Base-by-base conservation (phyloP, 2,113 vertebrate species). In the Fukomys damarensis region DNA sequence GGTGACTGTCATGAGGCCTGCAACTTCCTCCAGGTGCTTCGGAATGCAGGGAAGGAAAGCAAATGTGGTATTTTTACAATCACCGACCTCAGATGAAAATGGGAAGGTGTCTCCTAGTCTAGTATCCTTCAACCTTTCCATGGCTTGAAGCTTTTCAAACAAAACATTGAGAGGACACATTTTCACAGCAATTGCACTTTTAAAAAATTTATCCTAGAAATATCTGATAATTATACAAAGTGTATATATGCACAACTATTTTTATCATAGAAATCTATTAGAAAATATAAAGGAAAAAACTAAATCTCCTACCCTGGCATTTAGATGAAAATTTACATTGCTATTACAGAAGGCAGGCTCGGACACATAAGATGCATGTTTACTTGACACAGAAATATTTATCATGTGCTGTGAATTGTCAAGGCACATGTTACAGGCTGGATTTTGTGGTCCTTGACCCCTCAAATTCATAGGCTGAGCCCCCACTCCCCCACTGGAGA, bases 161-260 rank as follows among this genome's bases (percentile, higher is more conserved):
- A 66, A 93, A 94, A 79, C 32, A 28, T 14, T 93, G 35, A 28
- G 2, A 32, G 1, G 2, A 32, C 66, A n/a, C n/a, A 65, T 30
- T n/a, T 77, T 93, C 41, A 87, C 2, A 81, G n/a, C 43, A 89
- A 65, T 49, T 88, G 66, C 54, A 63, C 38, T 96, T 96, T 54
- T 1, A 30, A 92, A 87, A 94, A 76, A n/a, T 17, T 41, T 89
- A 77, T n/a, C 59, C 46, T 68, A 80, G 72, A 85, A 59, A 59
- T 43, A 66, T 66, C 30, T 94, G 49, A 61, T 13, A 81, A 81
- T 59, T 89, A 74, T 8, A 49, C 74, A 79, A 89, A 79, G 20
- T 56, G 13, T 38, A 66, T 46, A 35, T 8, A 85, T 35, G 63
- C 0, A 70, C 5, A 59, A 80, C 43, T 56, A 86, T 43, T 79